These are phyloP conservation scores for Ectropis grisescens DNA, from an alignment of 1,140 invertebrate species.

Conservation along the genomic window DNA sequence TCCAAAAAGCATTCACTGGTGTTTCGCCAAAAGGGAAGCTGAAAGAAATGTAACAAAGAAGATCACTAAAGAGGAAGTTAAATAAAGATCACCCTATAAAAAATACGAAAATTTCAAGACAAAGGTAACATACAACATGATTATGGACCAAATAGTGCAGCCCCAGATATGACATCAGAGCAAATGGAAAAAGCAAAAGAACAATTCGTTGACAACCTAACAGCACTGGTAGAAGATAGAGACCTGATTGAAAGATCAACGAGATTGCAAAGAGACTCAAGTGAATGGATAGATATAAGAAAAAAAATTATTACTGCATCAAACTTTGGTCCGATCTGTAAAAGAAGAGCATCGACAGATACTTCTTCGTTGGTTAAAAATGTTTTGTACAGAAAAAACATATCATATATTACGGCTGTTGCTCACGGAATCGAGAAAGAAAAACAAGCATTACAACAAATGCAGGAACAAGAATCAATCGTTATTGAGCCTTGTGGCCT, in stretches of 20 bases:
- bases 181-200: no score
- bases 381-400: constrained; percentile 10
- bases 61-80: no score
- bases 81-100: no score
- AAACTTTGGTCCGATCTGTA: constrained; percentile 1
- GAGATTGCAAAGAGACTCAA: constrained; percentile 9
- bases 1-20: no score
- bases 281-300: constrained; percentile 16
- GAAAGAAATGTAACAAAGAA: no score
- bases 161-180: no score
- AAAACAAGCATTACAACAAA: constrained; percentile 18
- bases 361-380: constrained; percentile 9
- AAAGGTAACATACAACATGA: no score
- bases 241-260: constrained; percentile 7
- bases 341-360: constrained; percentile 4
- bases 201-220: constrained; percentile 1
- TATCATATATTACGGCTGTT: constrained; percentile 11
- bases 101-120: no score
- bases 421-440: constrained; percentile 31
- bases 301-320: constrained; percentile 18
- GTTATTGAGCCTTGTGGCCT: constrained; percentile 5
- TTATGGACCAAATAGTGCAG: no score
- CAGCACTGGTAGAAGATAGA: constrained; percentile 6
- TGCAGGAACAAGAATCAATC: constrained; percentile 14
- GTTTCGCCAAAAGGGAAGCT: no score